Evolutionary conservation across 2,797 vertebrate genomes (phyloP), one percentile per base, ranked within the genome.

Genomic region (Echiichthys vipera): DNA sequence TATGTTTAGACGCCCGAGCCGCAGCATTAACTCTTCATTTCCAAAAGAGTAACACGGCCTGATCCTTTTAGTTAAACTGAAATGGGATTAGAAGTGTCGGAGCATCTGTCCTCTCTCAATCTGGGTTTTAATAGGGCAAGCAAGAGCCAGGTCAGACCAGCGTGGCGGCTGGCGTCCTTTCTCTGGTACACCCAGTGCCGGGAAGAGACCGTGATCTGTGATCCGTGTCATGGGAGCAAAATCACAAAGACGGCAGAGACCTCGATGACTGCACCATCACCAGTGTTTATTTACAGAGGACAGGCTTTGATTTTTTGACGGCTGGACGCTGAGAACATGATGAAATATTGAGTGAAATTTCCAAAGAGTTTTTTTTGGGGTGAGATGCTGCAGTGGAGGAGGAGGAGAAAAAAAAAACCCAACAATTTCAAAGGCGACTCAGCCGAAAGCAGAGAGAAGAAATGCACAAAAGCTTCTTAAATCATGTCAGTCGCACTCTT

Each of bases 11-110:
- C 37, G 32, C 32, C n/a, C 53, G 27, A 80, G 76, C 78, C 47
- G 51, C 82, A 32, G 68, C 25, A 24, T 78, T 78, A 86, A 86
- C 81, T 75, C 88, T 81, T 85, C 47, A 47, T 72, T 77, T 78
- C 51, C 73, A 46, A 36, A 65, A 37, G 45, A 64, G 62, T 25
- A 55, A 77, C 78, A 4, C 51, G 24, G 63, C 69, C 84, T 92
- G 89, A 94, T 94, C 93, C 90, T 65, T 53, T 81, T 64, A 83
- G 82, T 91, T 89, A 76, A 82, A 86, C 81, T 67, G 76, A 84
- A 93, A 92, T 92, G 81, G 89, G 93, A 93, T 95, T 94, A 93
- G 81, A 84, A 83, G 86, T 81, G 86, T 82, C 81, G n/a, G 89
- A 90, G 89, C 91, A 91, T 90, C 91, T 92, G 90, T 71, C 84